Evolutionary conservation across 2,888 invertebrate genomes (phyloP).

Genomic region (Drosophila ustulata): DNA sequence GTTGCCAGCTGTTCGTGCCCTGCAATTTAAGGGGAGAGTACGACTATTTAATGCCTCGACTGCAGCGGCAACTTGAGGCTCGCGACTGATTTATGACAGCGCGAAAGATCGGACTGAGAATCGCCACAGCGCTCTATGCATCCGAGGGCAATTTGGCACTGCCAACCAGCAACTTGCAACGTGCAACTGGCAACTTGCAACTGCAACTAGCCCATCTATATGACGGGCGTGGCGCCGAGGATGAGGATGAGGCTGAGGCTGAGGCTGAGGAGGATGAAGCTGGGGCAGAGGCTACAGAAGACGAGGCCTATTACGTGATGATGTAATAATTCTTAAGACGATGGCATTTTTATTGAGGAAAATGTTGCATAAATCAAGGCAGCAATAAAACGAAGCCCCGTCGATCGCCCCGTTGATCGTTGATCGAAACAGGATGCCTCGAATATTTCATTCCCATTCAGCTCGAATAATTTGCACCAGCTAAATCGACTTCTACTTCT

Average conservation of each 20-base stretch:
- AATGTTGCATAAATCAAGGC: conserved; percentile 80
- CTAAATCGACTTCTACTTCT: conserved; percentile 40
- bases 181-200: conserved; percentile 32
- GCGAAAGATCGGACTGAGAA: conserved; percentile 61
- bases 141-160: conserved; percentile 69
- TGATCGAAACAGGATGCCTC: conserved; percentile 65
- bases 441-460: conserved; percentile 62
- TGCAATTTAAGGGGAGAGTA: conserved; percentile 73
- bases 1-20: conserved; percentile 64
- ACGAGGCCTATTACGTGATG: conserved; percentile 75
- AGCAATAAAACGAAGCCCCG: conserved; percentile 73
- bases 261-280: conserved; percentile 17
- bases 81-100: conserved; percentile 76
- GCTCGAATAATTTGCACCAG: conserved; percentile 66
- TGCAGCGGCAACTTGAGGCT: conserved; percentile 57
- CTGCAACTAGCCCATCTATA: conserved; percentile 24
- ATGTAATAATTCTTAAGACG: conserved; percentile 78
- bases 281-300: conserved; percentile 28
- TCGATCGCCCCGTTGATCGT: conserved; percentile 38
- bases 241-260: conserved; percentile 29
- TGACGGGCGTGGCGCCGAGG: conserved; percentile 74
- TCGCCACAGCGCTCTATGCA: conserved; percentile 37
- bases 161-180: conserved; percentile 15
- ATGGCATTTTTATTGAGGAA: conserved; percentile 79
- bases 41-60: conserved; percentile 68